phyloP scores from a whole-genome alignment of 2,797 vertebrate genomes.

The Coendou prehensilis region DNA sequence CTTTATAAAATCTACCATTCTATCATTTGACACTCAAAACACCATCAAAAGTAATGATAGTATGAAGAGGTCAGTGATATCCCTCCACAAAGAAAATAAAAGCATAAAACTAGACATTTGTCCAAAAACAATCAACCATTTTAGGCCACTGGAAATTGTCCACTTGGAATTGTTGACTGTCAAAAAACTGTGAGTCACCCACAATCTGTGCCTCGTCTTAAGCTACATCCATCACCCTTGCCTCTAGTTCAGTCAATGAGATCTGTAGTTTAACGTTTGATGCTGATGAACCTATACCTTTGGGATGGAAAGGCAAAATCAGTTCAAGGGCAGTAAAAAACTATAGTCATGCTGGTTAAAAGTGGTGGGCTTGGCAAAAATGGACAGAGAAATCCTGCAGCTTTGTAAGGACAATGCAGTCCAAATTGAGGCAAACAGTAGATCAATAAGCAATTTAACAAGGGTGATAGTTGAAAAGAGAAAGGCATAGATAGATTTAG shows the following conservation, averaged over 20 bases:
- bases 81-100: neutral
- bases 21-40: neutral
- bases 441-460: neutral
- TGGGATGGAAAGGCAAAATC: neutral
- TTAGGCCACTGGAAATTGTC: neutral
- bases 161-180: neutral
- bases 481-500: neutral
- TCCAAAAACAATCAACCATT: neutral
- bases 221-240: neutral
- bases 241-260: neutral
- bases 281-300: neutral
- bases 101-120: neutral
- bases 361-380: neutral
- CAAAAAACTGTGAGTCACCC: neutral
- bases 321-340: neutral
- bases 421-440: neutral
- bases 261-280: neutral
- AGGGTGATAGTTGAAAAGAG: neutral
- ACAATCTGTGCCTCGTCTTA: neutral
- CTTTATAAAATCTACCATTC: neutral
- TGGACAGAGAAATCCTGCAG: neutral
- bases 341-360: neutral
- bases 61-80: neutral
- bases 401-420: neutral
- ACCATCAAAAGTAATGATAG: neutral